Conservation (phyloP, 2,113 vertebrate species). For the Bubo scandiacus region DNA sequence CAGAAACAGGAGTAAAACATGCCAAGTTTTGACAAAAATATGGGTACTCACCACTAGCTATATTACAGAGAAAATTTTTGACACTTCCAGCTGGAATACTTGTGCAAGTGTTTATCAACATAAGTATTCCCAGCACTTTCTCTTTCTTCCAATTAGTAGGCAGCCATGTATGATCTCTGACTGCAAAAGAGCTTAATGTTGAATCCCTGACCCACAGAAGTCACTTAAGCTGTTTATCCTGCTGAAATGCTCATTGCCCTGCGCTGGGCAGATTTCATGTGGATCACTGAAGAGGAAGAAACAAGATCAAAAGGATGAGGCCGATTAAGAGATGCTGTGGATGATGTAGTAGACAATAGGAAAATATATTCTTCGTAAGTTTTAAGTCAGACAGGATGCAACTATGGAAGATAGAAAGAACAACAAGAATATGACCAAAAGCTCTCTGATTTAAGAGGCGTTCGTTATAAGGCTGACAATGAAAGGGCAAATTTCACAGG, state of each 20-base stretch:
- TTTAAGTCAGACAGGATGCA: background rate
- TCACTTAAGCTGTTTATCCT: background rate
- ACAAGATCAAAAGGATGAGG: background rate
- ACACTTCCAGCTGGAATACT: background rate
- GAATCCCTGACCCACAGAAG: background rate
- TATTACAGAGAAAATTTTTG: background rate
- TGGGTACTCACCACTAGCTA: background rate
- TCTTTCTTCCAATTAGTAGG: background rate
- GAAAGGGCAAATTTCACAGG: background rate
- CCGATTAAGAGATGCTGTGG: background rate
- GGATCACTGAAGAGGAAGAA: background rate
- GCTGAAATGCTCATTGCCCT: background rate
- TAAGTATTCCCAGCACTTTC: background rate
- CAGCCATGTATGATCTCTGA: background rate
- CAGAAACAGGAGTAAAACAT: background rate
- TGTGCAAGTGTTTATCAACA: background rate
- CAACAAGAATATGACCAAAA: background rate
- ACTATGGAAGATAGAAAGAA: background rate
- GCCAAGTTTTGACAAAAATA: background rate
- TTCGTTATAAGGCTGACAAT: background rate
- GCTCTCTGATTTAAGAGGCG: background rate
- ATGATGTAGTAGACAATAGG: background rate
- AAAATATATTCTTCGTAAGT: background rate
- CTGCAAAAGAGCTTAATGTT: background rate
- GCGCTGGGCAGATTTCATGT: fast-evolving